phyloP scores from a whole-genome alignment of 2,797 vertebrate species.

The Acropternis orthonyx region DNA sequence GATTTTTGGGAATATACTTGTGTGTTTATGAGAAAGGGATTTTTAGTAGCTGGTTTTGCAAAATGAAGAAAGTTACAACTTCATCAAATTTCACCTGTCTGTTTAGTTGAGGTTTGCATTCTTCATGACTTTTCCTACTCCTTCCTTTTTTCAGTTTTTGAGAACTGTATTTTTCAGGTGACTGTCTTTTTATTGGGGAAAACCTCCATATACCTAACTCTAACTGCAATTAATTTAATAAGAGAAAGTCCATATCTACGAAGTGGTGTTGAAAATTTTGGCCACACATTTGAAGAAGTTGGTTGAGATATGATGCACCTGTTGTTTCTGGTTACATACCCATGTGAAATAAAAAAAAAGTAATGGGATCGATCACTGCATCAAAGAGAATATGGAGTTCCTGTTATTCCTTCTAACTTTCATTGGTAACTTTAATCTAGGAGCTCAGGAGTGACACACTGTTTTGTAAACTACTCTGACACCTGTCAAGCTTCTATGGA shows the following conservation, averaged over 20 bases:
- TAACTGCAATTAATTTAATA: neutral
- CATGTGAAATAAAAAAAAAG: neutral
- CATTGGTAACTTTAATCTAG: neutral
- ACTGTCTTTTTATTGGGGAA: neutral
- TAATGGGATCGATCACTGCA: neutral
- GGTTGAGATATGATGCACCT: fast-evolving
- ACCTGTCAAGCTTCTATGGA: neutral
- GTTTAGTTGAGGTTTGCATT: neutral
- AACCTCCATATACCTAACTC: fast-evolving
- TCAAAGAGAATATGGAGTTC: neutral
- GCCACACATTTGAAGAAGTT: neutral
- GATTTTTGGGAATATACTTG: neutral
- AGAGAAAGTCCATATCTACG: neutral
- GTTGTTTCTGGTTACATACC: neutral
- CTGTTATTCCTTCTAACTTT: neutral
- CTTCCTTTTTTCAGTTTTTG: neutral
- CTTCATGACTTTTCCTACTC: neutral
- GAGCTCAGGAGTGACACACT: neutral
- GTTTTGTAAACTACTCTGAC: neutral
- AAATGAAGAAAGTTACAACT: neutral
- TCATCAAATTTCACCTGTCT: neutral
- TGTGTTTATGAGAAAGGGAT: neutral
- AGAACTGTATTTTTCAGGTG: neutral
- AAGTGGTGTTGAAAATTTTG: neutral
- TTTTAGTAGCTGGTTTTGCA: neutral